Base-by-base conservation (phyloP, 1,140 invertebrate species). In the Pinna nobilis region DNA sequence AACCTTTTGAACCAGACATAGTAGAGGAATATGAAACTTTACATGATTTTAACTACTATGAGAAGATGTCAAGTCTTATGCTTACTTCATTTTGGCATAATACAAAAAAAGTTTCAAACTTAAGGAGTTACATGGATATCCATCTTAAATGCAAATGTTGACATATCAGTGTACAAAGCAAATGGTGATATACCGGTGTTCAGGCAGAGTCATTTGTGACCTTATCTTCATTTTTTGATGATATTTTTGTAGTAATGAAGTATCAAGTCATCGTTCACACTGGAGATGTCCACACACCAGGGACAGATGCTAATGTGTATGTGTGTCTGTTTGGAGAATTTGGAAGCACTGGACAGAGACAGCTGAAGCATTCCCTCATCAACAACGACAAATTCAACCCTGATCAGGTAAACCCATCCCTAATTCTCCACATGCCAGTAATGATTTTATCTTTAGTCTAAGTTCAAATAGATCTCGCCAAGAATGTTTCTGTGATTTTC, bases 181-280 rank as follows among this genome's bases (percentile, higher is more conserved):
- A n/a, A n/a, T n/a, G n/a, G n/a, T n/a, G n/a, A n/a, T n/a, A n/a
- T n/a, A n/a, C n/a, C n/a, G n/a, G n/a, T n/a, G n/a, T n/a, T n/a
- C n/a, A n/a, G n/a, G n/a, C n/a, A n/a, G n/a, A n/a, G n/a, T n/a
- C n/a, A 53, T 66, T 9, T 55, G 0, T 53, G 9, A 6, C 5
- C 30, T 25, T 39, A 28, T 15, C 15, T 20, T 7, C 33, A 11
- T 41, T 37, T 25, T 55, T 15, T 53, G 1, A n/a, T 67, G n/a
- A 68, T 6, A 67, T 9, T 70, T 44, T 81, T 74, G 13, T 76
- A 87, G 86, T 83, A 13, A 55, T 83, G 20, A 77, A 81, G 59
- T 89, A 89, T 70, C 79, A 84, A 51, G 79, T 89, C 7, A 76
- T 74, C 32, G 80, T 86, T 18, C 74, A 81, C 33, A 81, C 84